A percentile compares a stretch with the other conserved stretches of the same genome.
Conservation (phyloP, 53 echinoderm and acorn worm genomes). For the Echinarachnius parma region DNA sequence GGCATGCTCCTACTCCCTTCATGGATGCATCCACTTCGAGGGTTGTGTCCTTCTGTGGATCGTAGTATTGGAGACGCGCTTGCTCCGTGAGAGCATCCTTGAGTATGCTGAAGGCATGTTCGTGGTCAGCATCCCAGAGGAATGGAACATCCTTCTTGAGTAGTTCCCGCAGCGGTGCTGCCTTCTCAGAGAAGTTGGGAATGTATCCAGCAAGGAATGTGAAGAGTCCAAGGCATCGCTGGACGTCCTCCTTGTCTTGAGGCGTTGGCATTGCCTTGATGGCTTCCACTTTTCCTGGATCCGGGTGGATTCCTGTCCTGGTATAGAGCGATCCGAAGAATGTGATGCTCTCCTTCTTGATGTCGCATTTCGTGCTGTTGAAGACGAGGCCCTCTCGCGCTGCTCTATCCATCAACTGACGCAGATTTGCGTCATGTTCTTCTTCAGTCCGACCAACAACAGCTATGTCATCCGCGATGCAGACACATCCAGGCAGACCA, state of each 20-base stretch:
- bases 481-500: constrained; percentile 49
- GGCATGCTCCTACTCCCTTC: constrained; percentile 47
- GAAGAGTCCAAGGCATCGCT: no score
- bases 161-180: no score
- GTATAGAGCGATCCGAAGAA: constrained; percentile 52
- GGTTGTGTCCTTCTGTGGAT: constrained; percentile 25
- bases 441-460: constrained; percentile 40
- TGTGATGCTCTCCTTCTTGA: constrained; percentile 40
- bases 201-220: no score
- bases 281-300: constrained; percentile 29
- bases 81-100: not conserved
- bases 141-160: constrained; percentile 30
- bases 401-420: constrained; percentile 37
- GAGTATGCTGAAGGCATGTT: constrained; percentile 3
- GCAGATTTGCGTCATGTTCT: constrained; percentile 44
- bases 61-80: constrained; percentile 37
- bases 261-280: constrained; percentile 19
- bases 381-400: constrained; percentile 58
- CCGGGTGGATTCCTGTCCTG: constrained; percentile 17
- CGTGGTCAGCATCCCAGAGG: constrained; percentile 33
- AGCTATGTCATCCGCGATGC: constrained; percentile 60
- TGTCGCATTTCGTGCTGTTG: constrained; percentile 53
- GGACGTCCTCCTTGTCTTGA: constrained; percentile 34
- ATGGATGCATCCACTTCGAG: constrained; percentile 50
- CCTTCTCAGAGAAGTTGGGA: no score